Percentiles rank a stretch among this genome's conserved stretches.
phyloP scores from a whole-genome alignment of 2,797 vertebrate genomes.

The Falco concolor region DNA sequence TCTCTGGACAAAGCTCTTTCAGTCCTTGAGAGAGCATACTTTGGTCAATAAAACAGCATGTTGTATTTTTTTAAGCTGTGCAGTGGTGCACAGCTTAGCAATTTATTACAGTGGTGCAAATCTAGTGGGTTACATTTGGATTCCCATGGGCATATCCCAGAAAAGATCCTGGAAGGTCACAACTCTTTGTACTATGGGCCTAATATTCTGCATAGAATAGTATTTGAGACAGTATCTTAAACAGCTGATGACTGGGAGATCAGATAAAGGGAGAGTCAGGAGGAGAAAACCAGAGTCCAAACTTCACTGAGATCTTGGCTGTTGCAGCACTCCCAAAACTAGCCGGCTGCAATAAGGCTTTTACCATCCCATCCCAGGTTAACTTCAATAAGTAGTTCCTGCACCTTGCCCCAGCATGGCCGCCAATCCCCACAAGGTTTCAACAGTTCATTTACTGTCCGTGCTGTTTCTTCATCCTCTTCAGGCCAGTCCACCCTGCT shows the following conservation, averaged over 20 bases:
- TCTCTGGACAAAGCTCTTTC: neutral
- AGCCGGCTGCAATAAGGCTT: too few relatives aligned
- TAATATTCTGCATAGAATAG: neutral
- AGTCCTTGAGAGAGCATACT: neutral
- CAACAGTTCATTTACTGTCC: too few relatives aligned
- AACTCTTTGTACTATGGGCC: neutral
- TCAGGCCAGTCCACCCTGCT: too few relatives aligned
- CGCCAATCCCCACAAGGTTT: too few relatives aligned
- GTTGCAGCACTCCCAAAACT: too few relatives aligned
- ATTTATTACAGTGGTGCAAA: neutral
- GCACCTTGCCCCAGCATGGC: too few relatives aligned
- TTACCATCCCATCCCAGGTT: too few relatives aligned
- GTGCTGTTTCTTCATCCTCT: too few relatives aligned
- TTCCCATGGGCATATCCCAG: neutral
- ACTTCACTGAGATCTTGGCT: neutral
- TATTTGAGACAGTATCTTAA: neutral
- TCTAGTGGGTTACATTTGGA: neutral
- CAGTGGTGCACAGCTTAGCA: too few relatives aligned
- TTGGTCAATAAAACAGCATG: neutral
- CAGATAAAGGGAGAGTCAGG: neutral
- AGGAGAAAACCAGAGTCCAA: neutral
- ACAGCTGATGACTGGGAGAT: neutral
- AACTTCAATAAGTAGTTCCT: too few relatives aligned
- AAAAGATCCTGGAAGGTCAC: neutral
- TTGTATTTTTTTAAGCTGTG: neutral